Conservation (phyloP, 2,888 invertebrate species). For the Vannuccia rotundouncinata region DNA sequence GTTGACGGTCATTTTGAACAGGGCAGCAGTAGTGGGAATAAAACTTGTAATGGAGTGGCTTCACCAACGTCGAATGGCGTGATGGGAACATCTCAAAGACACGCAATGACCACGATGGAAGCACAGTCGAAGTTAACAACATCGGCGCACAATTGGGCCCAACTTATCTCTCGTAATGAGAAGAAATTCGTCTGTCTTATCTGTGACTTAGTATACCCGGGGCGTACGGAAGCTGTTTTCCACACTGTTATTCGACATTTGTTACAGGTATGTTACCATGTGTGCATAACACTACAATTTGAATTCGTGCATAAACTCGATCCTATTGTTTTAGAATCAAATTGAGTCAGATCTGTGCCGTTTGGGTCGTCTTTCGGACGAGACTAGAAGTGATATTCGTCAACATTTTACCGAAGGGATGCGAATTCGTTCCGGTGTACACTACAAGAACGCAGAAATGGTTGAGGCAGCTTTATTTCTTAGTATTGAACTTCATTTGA, state of each 20-base stretch:
- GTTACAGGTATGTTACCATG: not conserved
- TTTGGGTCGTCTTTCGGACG: not conserved
- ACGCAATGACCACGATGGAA: not conserved
- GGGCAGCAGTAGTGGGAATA: not conserved
- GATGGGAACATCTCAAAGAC: not conserved
- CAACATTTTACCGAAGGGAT: conserved; percentile 18
- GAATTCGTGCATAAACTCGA: no score
- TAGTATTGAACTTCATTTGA: conserved; percentile 34
- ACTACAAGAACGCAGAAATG: conserved; percentile 30
- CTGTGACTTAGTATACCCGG: not conserved
- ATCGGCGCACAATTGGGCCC: conserved; percentile 12
- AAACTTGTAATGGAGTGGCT: not conserved
- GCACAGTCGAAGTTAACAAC: not conserved
- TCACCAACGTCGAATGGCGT: not conserved
- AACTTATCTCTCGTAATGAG: not conserved
- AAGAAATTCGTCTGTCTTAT: conserved; percentile 29
- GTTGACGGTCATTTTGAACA: no score
- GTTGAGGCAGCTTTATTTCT: conserved; percentile 33
- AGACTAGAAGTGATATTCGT: not conserved
- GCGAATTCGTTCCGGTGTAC: conserved; percentile 30
- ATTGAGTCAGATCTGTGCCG: not conserved
- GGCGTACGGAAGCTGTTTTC: conserved; percentile 27
- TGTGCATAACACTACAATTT: not conserved
- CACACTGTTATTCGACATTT: conserved; percentile 25
- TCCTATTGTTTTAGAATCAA: conserved; percentile 9